Conservation (phyloP, 2,888 invertebrate genomes). For the Peribatodes rhomboidaria region DNA sequence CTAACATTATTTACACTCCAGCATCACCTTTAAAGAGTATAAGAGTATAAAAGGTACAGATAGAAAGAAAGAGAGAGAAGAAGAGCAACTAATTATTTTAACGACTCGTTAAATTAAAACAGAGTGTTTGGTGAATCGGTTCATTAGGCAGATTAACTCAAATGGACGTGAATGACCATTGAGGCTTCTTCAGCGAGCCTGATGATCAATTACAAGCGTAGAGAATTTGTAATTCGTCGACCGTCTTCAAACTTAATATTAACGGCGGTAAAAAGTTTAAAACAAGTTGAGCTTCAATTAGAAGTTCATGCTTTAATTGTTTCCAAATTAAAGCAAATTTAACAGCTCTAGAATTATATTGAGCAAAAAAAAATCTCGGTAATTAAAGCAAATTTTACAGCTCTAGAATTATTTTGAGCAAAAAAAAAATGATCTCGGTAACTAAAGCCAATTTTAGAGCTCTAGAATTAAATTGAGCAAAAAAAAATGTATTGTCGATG, state of each 20-base stretch:
- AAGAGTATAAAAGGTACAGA: background rate
- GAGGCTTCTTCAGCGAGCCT: conserved; percentile 19
- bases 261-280: conserved; percentile 3
- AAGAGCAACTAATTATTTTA: conserved; percentile 21
- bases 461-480: no score
- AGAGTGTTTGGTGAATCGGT: conserved; percentile 28
- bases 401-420: no score
- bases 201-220: conserved; percentile 37
- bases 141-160: conserved; percentile 26
- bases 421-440: no score
- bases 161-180: conserved; percentile 28
- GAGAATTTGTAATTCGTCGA: conserved; percentile 37
- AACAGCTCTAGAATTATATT: background rate
- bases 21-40: conserved; percentile 3
- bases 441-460: no score
- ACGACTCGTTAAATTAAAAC: conserved; percentile 17
- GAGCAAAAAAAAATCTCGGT: no score
- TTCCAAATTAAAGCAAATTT: no score
- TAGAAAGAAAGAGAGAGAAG: background rate
- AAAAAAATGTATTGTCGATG: no score
- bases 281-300: background rate
- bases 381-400: no score
- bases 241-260: conserved; percentile 18
- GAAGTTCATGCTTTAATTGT: no score
- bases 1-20: background rate